Base-by-base conservation (phyloP, 92 coral and sea anemone species). In the Epizoanthus stellaris region DNA sequence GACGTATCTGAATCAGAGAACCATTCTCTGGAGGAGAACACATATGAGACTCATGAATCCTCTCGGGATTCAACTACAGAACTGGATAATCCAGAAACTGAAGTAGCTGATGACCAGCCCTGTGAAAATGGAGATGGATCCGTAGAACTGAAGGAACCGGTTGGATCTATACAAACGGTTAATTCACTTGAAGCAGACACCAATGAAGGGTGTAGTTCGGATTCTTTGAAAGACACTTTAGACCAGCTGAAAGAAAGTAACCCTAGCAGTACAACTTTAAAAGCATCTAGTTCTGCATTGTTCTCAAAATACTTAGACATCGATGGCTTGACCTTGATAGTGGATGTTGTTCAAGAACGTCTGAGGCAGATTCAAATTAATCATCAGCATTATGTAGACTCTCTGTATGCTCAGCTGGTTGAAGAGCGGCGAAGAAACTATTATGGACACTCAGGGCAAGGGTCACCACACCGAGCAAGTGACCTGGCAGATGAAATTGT, bases 401-500 rank as follows among this genome's bases (percentile, higher is more conserved):
- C 84, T 1, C 75, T 96, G 70, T 93, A 86, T 40, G 75, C 86
- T 49, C 93, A 94, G 86, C 84, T 96, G 8, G 10, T 82, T 67
- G 95, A 91, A 62, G 90, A 87, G 40, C 85, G 92, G 70, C 82
- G 90, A 67, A 77, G 92, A 70, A 73, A 38, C 14, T 42, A 52
- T 54, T 79, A 53, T 42, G 93, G 84, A 38, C 82, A 69, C 6
- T 81, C 85, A 12, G 93, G 89, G 15, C 16, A 85, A n/a, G 74
- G 90, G 19, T 77, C 80, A 6, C 84, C 85, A 15, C 88, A 91
- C 34, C 85, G 74, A 23, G 53, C 83, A 12, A 79, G 92, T 81
- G 98, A 94, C 63, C 87, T 89, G 34, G 92, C 87, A 2, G 98
- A 94, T 73, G 98, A 94, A 87, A 92, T 94, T 89, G 98, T 94